Percentiles rank a stretch among this genome's conserved stretches.
Conservation (phyloP, 2,113 vertebrate genomes). For the Aptenodytes forsteri region DNA sequence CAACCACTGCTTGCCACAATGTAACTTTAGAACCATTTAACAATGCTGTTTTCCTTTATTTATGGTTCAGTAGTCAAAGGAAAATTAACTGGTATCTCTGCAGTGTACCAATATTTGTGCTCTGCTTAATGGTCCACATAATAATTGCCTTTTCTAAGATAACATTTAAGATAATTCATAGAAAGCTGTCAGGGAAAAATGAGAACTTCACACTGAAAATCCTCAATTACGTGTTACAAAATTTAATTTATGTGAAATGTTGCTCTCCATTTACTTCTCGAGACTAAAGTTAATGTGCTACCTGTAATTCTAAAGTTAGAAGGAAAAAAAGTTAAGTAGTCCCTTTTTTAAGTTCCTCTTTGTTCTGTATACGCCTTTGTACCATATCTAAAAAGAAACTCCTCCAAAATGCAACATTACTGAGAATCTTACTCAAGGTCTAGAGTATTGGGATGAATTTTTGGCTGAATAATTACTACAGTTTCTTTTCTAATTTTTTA, state of each 20-base stretch:
- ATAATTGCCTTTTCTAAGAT: constrained; percentile 30
- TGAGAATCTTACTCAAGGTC: not conserved
- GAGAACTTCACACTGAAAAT: constrained; percentile 27
- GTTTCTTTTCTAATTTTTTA: not conserved
- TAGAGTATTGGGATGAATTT: not conserved
- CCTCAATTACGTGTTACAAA: not conserved
- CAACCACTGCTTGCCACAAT: not conserved
- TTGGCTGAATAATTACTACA: not conserved
- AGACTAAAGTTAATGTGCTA: not conserved
- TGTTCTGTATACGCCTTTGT: not conserved
- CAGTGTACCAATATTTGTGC: constrained; percentile 17
- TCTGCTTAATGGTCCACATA: not conserved
- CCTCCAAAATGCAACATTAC: not conserved
- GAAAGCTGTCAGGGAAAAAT: constrained; percentile 11
- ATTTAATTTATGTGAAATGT: not conserved
- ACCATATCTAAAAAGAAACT: not conserved
- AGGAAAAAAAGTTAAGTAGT: not conserved
- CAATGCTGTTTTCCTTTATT: not conserved
- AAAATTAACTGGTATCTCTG: constrained; percentile 16
- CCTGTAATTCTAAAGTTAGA: not conserved
- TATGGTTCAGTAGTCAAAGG: constrained; percentile 10
- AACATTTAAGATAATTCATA: constrained; percentile 30
- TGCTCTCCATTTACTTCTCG: not conserved
- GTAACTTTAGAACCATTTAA: not conserved
- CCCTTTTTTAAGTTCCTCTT: not conserved